Base-by-base conservation (phyloP, 2,797 vertebrate genomes). In the Argya squamiceps region DNA sequence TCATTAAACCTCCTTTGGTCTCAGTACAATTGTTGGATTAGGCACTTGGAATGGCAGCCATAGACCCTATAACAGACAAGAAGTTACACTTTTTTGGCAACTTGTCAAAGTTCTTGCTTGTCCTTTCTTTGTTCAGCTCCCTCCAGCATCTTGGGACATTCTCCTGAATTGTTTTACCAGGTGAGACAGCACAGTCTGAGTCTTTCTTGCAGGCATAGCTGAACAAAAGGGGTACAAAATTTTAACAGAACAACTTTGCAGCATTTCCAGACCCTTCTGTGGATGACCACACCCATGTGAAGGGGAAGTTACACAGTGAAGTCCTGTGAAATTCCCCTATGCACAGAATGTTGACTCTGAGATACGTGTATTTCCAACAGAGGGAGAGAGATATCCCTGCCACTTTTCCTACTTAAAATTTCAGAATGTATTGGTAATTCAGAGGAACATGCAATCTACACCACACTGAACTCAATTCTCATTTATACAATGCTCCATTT, bases 401-500 rank as follows among this genome's bases (percentile, higher is more conserved):
- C 41, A 44, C 22, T 84, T 86, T 43, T 52, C 62, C 73, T 56
- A 12, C 55, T 79, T 64, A 55, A 71, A 92, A 46, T 79, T 89
- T 78, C 36, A 73, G 55, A 59, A 46, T 39, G 49, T 20, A 39
- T 63, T 67, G 64, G 26, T 63, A 93, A 95, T 81, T 60, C 44
- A 67, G 79, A 86, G 55, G 73, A 92, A 92, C 65, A 36, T 29
- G 68, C 47, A 79, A 82, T 53, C 52, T 62, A 12, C 59, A 96
- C 59, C 69, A 81, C 50, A 46, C 27, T 43, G 82, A 94, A 75
- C 44, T 85, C 83, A 86, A 62, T 79, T 92, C 84, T 88, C 83
- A 63, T 80, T 89, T 80, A 78, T 55, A 77, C 78, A 78, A 68
- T 78, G 78, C 62, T 88, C 65, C 73, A 88, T 88, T 92, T 92